Conservation (phyloP, 2,888 invertebrate genomes). For the Hirtodrosophila alboralis region DNA sequence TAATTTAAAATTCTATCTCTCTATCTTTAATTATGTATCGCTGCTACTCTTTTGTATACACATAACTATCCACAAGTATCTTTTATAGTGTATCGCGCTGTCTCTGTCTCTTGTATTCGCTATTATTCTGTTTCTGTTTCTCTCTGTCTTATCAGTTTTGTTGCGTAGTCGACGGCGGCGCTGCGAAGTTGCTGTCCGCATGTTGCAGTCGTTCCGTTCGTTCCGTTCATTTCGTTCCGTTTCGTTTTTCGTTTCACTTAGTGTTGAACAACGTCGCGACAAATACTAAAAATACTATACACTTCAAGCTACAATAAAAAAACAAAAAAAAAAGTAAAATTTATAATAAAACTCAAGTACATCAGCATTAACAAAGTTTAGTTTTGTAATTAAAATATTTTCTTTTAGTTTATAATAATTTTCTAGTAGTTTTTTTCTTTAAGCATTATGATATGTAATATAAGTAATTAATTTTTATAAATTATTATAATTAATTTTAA, state of each 20-base stretch:
- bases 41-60: slow-evolving; percentile 22
- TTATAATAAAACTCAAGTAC: slow-evolving; percentile 22
- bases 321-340: slow-evolving; percentile 21
- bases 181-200: slow-evolving; percentile 37
- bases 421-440: slow-evolving; percentile 34
- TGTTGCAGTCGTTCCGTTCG: slow-evolving; percentile 36
- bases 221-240: slow-evolving; percentile 46
- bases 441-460: slow-evolving; percentile 18
- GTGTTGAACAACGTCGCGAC: slow-evolving; percentile 62
- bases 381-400: slow-evolving; percentile 24
- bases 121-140: slow-evolving; percentile 21
- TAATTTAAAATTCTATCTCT: slow-evolving; percentile 4
- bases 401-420: slow-evolving; percentile 13
- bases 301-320: slow-evolving; percentile 27
- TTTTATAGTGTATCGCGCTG: slow-evolving; percentile 41
- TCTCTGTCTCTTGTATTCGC: slow-evolving; percentile 24
- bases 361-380: slow-evolving; percentile 45
- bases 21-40: slow-evolving; percentile 14
- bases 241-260: slow-evolving; percentile 45
- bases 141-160: slow-evolving; percentile 40
- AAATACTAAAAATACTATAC: slow-evolving; percentile 47
- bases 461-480: slow-evolving; percentile 31
- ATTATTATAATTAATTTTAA: slow-evolving; percentile 8
- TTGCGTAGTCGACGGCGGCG: slow-evolving; percentile 60
- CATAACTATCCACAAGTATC: slow-evolving; percentile 27